Evolutionary conservation across 2,113 vertebrate genomes (phyloP).

Genomic region (Lepisosteus oculatus): DNA sequence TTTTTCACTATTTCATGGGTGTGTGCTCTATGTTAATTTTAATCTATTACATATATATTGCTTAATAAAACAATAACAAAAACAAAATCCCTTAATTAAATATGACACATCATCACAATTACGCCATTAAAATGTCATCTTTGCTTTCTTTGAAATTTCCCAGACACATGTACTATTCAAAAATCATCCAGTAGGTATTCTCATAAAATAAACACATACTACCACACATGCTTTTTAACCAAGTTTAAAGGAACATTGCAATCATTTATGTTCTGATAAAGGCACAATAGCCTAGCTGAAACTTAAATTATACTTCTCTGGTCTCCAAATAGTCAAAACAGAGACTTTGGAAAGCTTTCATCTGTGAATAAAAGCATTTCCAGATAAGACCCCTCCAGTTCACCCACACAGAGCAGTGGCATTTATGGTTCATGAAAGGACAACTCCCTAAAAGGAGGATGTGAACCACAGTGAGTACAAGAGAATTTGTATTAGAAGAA

Average conservation of each 20-base stretch:
- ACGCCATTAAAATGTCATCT: too few relatives aligned
- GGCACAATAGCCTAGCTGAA: constrained; percentile 30
- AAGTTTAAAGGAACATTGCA: too few relatives aligned
- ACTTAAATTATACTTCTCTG: constrained; percentile 42
- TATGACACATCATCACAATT: too few relatives aligned
- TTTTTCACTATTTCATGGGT: too few relatives aligned
- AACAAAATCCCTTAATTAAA: too few relatives aligned
- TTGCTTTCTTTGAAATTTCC: too few relatives aligned
- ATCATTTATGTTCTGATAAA: constrained; percentile 24
- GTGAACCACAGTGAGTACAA: neutral
- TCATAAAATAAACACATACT: too few relatives aligned
- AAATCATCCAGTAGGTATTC: too few relatives aligned
- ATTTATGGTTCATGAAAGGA: neutral
- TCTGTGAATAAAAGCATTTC: constrained; percentile 40
- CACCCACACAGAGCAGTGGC: constrained; percentile 11
- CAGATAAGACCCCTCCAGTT: constrained; percentile 30
- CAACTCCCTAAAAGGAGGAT: neutral
- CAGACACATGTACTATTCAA: too few relatives aligned
- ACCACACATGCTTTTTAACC: too few relatives aligned
- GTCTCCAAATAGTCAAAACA: constrained; percentile 51
- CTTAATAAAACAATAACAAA: constrained; percentile 10
- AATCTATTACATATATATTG: constrained; percentile 26
- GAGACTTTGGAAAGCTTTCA: constrained; percentile 37
- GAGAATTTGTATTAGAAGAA: too few relatives aligned
- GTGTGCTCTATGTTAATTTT: too few relatives aligned